A percentile compares a stretch with the other conserved stretches of the same genome.
Conservation (phyloP, 2,888 invertebrate genomes). For the Yponomeuta evonymella region DNA sequence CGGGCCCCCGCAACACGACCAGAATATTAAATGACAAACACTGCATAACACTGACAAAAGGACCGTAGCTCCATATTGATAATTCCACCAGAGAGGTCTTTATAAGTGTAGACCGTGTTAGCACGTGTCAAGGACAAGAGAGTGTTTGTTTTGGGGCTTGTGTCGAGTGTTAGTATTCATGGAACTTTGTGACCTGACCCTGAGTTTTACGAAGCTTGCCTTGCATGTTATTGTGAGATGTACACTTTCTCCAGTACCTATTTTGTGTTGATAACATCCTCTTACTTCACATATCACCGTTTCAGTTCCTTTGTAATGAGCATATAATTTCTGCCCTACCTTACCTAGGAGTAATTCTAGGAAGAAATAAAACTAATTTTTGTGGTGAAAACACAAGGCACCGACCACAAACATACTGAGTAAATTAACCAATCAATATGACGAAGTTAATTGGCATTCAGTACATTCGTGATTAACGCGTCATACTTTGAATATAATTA, state of each 20-base stretch:
- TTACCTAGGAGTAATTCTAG: no score
- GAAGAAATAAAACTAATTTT: no score
- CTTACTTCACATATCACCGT: no score
- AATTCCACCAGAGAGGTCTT: background rate
- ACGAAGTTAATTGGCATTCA: constrained; percentile 6
- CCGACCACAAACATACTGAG: background rate
- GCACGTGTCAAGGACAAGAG: background rate
- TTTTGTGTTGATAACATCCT: background rate
- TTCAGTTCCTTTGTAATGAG: no score
- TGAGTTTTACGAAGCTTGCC: background rate
- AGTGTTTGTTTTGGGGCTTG: background rate
- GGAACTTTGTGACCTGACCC: background rate
- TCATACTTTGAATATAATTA: background rate
- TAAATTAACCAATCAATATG: constrained; percentile 1
- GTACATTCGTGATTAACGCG: background rate
- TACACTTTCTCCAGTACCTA: background rate
- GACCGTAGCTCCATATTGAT: background rate
- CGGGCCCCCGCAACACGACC: background rate
- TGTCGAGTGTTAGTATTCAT: background rate
- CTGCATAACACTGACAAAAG: background rate
- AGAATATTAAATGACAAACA: background rate
- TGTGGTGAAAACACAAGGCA: no score
- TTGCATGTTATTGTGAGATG: background rate
- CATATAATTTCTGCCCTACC: no score
- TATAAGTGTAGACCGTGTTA: background rate